Percentiles rank a stretch among this genome's conserved stretches.
Conservation (phyloP, 2,113 vertebrate species). For the Cyprinodon tularosa region DNA sequence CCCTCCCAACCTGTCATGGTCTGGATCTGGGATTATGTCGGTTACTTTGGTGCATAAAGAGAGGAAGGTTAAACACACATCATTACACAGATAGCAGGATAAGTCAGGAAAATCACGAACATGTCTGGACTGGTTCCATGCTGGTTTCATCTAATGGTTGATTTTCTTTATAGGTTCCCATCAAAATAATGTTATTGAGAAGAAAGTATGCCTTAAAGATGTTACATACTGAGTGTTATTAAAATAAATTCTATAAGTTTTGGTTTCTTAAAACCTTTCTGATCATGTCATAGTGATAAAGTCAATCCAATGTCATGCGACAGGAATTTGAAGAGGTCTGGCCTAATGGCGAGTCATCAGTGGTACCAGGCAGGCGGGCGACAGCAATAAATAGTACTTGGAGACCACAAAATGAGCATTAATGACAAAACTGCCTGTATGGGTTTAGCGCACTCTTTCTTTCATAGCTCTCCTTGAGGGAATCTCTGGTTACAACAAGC, state of each 20-base stretch:
- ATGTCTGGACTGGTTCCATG: conserved; percentile 44
- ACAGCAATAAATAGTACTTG: conserved; percentile 54
- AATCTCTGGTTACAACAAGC: conserved; percentile 64
- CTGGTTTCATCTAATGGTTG: not conserved
- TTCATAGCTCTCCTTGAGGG: conserved; percentile 33
- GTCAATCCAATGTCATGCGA: conserved; percentile 42
- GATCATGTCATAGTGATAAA: conserved; percentile 36
- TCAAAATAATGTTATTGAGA: not conserved
- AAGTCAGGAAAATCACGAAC: conserved; percentile 32
- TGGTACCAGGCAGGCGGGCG: conserved; percentile 71
- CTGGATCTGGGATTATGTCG: conserved; percentile 63
- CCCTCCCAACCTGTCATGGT: conserved; percentile 5
- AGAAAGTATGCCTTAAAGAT: not conserved
- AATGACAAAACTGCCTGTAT: conserved; percentile 38
- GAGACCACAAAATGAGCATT: conserved; percentile 66
- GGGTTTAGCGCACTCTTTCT: conserved; percentile 50
- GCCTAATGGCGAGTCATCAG: conserved; percentile 65
- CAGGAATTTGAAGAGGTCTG: conserved; percentile 54
- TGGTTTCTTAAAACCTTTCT: conserved; percentile 10
- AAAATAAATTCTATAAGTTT: not conserved
- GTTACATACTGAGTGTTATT: not conserved
- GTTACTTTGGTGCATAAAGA: conserved; percentile 59
- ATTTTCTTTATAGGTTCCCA: not conserved
- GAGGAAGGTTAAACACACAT: conserved; percentile 47
- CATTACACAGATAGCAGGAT: conserved; percentile 70